Evolutionary conservation across 2,797 vertebrate genomes (phyloP), one percentile per base, ranked within the genome.

Genomic region (Dicrostonyx torquatus): DNA sequence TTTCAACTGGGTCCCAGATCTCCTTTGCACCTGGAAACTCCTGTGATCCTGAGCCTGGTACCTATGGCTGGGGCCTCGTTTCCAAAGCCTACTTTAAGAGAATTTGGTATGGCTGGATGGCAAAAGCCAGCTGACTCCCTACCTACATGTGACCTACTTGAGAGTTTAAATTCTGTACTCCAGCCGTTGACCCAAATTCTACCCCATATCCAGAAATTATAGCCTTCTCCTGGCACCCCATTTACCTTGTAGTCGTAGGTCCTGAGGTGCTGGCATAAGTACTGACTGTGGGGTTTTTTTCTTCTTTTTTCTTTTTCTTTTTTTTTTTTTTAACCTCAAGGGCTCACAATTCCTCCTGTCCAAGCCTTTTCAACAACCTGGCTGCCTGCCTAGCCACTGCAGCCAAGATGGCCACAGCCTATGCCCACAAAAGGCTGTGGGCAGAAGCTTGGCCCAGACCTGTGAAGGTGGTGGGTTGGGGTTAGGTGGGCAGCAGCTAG

Each of bases 361-460:
- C 31, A 83, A 85, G 88, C 84, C 75, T 93, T 92, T 76, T 88
- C 53, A 86, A 75, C 20, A 58, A 60, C 64, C 87, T 95, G 96
- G 96, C 95, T 8, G 29, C 22, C 68, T 93, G 96, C 97, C 95
- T 95, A 76, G 87, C 78, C 79, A 6, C 50, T 60, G 78, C 31
- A 64, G 95, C 94, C 85, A 94, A 92, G 62, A 89, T 88, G 76
- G 95, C 89, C 96, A 95, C 72, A 95, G 95, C 48, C 89, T 91
- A 40, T 87, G 84, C 84, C 95, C 87, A 0, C 62, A 91, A 62
- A 91, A 95, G 84, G 55, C 95, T 96, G 93, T 60, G 80, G 92
- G 85, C 82, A 95, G 85, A 94, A 70, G 50, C 68, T 88, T 89
- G 68, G 40, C 40, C 60, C 40, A 70, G 58, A 77, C 2, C 1